Evolutionary conservation across 2,888 invertebrate species (phyloP).

Genomic region (Macrosoma leucophasiata): DNA sequence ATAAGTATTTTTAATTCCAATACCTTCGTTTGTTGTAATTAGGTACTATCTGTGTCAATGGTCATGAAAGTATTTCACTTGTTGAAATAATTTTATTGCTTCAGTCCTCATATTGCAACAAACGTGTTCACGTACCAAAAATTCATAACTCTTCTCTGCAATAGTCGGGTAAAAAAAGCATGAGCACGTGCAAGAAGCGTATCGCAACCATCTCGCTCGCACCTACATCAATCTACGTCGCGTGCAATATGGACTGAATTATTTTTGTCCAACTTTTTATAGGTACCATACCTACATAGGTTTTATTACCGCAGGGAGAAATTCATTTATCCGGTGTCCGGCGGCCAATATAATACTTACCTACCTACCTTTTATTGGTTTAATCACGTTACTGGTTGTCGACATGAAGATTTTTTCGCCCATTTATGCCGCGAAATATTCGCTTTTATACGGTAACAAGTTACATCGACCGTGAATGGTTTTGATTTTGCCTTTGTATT

Average conservation of each 20-base stretch:
- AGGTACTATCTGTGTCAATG: too few species aligned
- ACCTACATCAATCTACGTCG: slow-evolving; percentile 44
- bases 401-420: slow-evolving; percentile 14
- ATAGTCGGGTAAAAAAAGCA: slow-evolving; percentile 5
- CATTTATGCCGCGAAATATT: too few species aligned
- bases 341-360: slow-evolving; percentile 30
- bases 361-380: slow-evolving; percentile 27
- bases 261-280: slow-evolving; percentile 36
- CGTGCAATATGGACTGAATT: slow-evolving; percentile 35
- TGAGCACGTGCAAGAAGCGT: slow-evolving; percentile 9
- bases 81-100: too few species aligned
- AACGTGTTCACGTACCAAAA: too few species aligned
- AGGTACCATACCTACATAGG: slow-evolving; percentile 25
- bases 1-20: too few species aligned
- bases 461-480: too few species aligned
- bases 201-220: slow-evolving; percentile 22
- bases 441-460: too few species aligned
- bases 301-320: slow-evolving; percentile 32
- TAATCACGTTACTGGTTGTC: slow-evolving; percentile 18
- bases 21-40: too few species aligned
- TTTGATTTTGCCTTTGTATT: too few species aligned
- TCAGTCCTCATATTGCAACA: too few species aligned
- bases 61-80: too few species aligned
- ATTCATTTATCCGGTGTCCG: slow-evolving; percentile 33
- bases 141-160: too few species aligned